Percentiles rank a stretch among this genome's conserved stretches.
phyloP scores from a whole-genome alignment of 2,888 invertebrate genomes.

The Machimus rusticus region DNA sequence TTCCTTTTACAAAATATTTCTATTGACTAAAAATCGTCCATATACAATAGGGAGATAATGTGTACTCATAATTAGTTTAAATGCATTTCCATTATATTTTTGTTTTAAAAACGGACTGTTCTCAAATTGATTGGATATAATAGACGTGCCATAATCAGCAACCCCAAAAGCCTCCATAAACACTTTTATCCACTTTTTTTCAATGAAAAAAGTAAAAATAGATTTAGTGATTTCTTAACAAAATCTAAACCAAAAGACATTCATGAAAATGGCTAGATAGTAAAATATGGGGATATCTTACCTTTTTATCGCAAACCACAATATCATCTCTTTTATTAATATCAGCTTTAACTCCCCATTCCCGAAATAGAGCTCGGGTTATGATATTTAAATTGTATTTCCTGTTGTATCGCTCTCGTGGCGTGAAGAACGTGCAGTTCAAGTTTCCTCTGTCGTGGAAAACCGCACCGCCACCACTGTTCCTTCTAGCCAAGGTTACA shows the following conservation, averaged over 20 bases:
- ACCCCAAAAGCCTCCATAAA: no score
- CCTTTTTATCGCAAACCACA: slow-evolving; percentile 73
- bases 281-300: slow-evolving; percentile 47
- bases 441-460: slow-evolving; percentile 95
- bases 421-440: slow-evolving; percentile 91
- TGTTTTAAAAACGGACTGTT: no score
- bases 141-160: no score
- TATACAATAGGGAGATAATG: no score
- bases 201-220: no score
- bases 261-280: background rate
- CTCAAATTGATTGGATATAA: no score
- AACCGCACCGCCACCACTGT: slow-evolving; percentile 96
- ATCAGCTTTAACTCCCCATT: slow-evolving; percentile 79
- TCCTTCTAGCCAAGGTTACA: slow-evolving; percentile 83
- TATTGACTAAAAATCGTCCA: no score
- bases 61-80: no score
- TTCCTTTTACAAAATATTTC: no score
- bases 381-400: slow-evolving; percentile 88
- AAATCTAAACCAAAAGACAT: background rate
- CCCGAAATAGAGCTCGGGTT: slow-evolving; percentile 79
- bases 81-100: no score
- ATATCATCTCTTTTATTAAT: slow-evolving; percentile 89
- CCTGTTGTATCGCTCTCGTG: slow-evolving; percentile 82
- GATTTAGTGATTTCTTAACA: no score
- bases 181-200: no score